These are phyloP conservation scores for Intellagama lesueurii DNA, from an alignment of 2,797 vertebrate genomes.

Conservation along the genomic window DNA sequence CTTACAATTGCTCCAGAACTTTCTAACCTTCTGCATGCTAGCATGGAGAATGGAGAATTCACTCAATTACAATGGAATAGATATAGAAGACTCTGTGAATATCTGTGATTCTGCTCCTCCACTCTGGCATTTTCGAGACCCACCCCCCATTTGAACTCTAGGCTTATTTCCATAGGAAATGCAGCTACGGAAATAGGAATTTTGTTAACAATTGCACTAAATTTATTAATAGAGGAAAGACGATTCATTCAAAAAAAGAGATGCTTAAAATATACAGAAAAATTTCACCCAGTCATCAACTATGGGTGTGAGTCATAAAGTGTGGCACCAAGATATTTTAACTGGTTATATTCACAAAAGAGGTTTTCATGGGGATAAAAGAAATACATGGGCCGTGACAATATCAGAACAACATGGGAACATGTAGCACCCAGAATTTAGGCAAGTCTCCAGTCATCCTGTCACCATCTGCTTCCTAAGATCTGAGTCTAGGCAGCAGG, in stretches of 20 bases:
- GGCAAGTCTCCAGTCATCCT: neutral
- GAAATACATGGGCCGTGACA: neutral
- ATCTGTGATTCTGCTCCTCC: neutral
- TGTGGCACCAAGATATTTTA: neutral
- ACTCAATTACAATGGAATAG: neutral
- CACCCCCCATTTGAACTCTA: neutral
- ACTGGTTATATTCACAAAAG: constrained; percentile 1
- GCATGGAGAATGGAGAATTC: neutral
- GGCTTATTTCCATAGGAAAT: constrained; percentile 2
- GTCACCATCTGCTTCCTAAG: neutral
- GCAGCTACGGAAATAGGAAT: neutral
- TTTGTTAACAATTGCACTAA: constrained; percentile 20
- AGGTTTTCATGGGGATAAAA: neutral
- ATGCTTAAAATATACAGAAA: constrained; percentile 33
- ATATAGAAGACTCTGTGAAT: neutral
- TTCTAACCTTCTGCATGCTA: neutral
- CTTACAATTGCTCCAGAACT: neutral
- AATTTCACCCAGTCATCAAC: constrained; percentile 3
- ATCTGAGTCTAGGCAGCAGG: neutral
- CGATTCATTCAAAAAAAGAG: constrained; percentile 17
- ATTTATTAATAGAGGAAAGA: constrained; percentile 27
- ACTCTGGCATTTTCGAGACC: neutral
- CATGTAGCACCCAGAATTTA: neutral
- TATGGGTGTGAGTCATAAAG: constrained; percentile 19
- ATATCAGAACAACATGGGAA: neutral